A percentile compares a stretch with the other conserved stretches of the same genome.
Conservation (phyloP, 2,113 vertebrate genomes). For the Syngnathoides biaculeatus region DNA sequence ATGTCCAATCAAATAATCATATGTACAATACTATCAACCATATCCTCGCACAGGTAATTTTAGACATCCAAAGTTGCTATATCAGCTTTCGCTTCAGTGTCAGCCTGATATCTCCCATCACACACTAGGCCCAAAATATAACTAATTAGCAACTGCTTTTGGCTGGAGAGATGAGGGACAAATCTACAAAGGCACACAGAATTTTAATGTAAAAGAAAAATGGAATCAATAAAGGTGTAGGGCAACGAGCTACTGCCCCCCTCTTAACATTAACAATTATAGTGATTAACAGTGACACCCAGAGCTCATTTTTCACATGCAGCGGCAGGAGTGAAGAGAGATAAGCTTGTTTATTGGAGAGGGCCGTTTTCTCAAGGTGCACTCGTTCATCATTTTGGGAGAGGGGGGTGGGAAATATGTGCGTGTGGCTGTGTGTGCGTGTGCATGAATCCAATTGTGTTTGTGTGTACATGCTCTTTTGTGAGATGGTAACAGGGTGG, state of each 20-base stretch:
- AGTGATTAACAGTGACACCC: constrained; percentile 89
- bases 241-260: constrained; percentile 74
- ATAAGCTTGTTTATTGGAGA: constrained; percentile 89
- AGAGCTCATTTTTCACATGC: constrained; percentile 87
- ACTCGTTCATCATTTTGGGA: constrained; percentile 70
- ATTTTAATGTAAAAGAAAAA: constrained; percentile 79
- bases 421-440: neutral
- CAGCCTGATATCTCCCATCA: constrained; percentile 7
- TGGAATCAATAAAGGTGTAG: constrained; percentile 82
- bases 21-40: constrained; percentile 1
- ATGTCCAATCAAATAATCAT: constrained; percentile 1
- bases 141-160: constrained; percentile 67
- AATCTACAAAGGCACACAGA: constrained; percentile 72
- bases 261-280: constrained; percentile 88
- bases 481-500: constrained; percentile 6
- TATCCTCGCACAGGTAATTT: constrained; percentile 3
- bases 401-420: constrained; percentile 34
- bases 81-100: constrained; percentile 3
- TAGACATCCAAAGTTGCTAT: neutral
- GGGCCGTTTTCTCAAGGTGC: constrained; percentile 73
- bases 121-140: constrained; percentile 36
- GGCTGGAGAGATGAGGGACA: constrained; percentile 54
- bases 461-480: neutral
- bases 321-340: constrained; percentile 69
- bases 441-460: neutral